Base-by-base conservation (phyloP, 2,888 invertebrate genomes). In the Lysandra bellargus region DNA sequence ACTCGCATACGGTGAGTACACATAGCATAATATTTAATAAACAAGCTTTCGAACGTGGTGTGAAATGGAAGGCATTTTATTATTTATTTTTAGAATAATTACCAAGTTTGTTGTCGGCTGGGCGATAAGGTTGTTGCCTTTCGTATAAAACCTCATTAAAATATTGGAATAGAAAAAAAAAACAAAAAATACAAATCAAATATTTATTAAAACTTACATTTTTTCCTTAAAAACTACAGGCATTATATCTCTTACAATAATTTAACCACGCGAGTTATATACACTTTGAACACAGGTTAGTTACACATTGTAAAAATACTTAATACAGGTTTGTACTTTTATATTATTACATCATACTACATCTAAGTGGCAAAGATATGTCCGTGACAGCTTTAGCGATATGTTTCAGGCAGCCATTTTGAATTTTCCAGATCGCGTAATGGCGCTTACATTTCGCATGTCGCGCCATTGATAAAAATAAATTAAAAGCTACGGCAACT, bases 251-350 rank as follows among this genome's bases (percentile, higher is more conserved):
- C 44, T 49, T 75, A 60, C 6, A n/a, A 64, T 78, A 78, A 76
- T 40, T 79, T 78, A 78, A 44, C 79, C 23, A 60, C 23, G 60
- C 78, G 57, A 78, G 78, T 79, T 88, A 89, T 87, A 82, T 88
- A 89, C 87, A 89, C 83, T 87, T 86, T 89, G 89, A 89, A 90
- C 89, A 89, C 89, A 85, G 87, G 80, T 81, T 83, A 80, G 80
- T 82, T 85, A 85, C 83, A 86, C 83, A 85, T 69, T 69, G 33
- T 69, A 69, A 69, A 64, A 69, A 69, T 69, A 69, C 33, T 33
- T 69, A 57, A 57, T 57, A 57, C 57, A 57, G 14, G 33, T 69
- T 69, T 69, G 69, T 69, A 69, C 69, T 69, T 57, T 14, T 61
- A 61, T 23, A 69, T 69, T 37, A 69, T 69, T 69, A 69, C 69